phyloP scores from a whole-genome alignment of 2,113 vertebrate species.

The Tragelaphus buxtoni region DNA sequence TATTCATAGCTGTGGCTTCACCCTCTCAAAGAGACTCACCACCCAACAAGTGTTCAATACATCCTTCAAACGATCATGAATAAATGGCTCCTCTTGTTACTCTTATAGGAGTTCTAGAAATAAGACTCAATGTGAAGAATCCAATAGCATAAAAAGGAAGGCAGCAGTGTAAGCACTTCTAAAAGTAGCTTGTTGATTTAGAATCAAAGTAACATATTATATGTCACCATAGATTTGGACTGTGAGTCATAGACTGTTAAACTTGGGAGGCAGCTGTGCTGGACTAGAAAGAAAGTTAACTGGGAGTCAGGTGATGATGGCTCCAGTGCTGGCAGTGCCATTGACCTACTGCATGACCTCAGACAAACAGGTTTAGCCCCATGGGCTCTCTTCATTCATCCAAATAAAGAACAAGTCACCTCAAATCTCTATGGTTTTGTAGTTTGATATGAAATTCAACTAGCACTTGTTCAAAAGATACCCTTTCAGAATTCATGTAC shows the following conservation, averaged over 20 bases:
- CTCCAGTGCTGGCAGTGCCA: neutral
- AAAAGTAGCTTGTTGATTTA: slow-evolving; percentile 57
- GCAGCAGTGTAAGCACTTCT: slow-evolving; percentile 39
- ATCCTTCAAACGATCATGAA: neutral
- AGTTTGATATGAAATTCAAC: neutral
- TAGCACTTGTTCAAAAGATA: neutral
- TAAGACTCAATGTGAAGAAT: slow-evolving; percentile 19
- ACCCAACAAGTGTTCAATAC: slow-evolving; percentile 3
- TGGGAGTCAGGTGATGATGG: neutral
- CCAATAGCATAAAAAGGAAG: neutral
- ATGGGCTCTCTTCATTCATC: neutral
- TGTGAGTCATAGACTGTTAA: slow-evolving; percentile 51
- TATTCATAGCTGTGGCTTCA: neutral
- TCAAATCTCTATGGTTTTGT: neutral
- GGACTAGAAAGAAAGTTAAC: neutral
- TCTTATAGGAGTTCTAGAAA: slow-evolving; percentile 19
- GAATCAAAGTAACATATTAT: slow-evolving; percentile 58
- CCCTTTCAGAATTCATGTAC: neutral
- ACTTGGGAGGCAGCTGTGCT: slow-evolving; percentile 39
- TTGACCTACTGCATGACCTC: neutral
- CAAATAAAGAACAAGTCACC: neutral
- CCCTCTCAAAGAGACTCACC: neutral
- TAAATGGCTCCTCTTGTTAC: neutral
- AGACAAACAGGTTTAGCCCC: neutral
- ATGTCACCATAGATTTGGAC: slow-evolving; percentile 54